These are phyloP conservation scores for Tringa solitaria DNA, from an alignment of 2,113 vertebrate genomes.

Conservation along the genomic window DNA sequence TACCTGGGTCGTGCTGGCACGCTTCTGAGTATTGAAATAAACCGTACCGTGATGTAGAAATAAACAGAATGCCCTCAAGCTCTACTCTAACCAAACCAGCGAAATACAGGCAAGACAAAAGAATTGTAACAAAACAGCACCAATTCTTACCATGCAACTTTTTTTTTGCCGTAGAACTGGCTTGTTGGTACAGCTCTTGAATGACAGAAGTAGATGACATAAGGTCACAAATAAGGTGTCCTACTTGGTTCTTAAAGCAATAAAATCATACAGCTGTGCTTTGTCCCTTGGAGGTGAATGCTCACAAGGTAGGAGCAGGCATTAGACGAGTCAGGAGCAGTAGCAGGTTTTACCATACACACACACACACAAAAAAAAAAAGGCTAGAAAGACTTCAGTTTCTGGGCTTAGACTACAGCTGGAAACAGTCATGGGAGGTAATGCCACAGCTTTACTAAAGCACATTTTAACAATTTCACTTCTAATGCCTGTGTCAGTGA, in stretches of 20 bases:
- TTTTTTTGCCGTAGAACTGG: background rate
- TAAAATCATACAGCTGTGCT: background rate
- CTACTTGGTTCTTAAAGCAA: background rate
- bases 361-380: no score
- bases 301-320: background rate
- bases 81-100: rapidly evolving
- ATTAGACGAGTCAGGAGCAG: background rate
- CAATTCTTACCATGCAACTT: rapidly evolving
- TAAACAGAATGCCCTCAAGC: background rate
- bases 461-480: background rate
- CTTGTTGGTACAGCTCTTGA: background rate
- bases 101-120: background rate
- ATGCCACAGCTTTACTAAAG: background rate
- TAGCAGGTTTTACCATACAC: background rate
- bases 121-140: background rate
- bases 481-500: background rate
- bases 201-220: background rate
- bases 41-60: background rate
- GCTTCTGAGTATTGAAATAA: background rate
- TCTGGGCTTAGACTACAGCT: background rate
- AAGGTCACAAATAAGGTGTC: background rate
- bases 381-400: background rate
- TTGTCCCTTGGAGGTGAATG: background rate
- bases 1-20: background rate
- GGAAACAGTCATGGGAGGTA: background rate